Evolutionary conservation across 2,797 vertebrate species (phyloP), one percentile per base, ranked within the genome.

Genomic region (Loris lydekkerianus): DNA sequence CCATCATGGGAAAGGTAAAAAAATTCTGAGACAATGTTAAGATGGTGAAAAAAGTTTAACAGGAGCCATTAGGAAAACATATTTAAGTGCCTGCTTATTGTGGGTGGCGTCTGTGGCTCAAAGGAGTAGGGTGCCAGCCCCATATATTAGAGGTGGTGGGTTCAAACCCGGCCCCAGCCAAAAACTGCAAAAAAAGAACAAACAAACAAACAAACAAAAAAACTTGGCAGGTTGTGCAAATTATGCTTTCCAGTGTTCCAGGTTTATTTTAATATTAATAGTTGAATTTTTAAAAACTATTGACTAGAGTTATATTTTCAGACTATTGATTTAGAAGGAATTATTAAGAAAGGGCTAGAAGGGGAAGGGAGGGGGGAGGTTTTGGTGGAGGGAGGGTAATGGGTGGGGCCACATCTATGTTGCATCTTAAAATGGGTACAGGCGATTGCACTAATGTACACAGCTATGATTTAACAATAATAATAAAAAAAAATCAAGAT

Each of bases 181-280:
- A 49, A 49, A 49, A 49, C 46, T 49, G 46, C 46, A 49, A 49
- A 49, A 49, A 11, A 49, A 2, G 13, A 49, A 49, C 40, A 49
- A 49, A 49, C 46, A 11, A 49, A 11, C 10, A 40, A 40, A 40
- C 40, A 40, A 40, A 34, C n/a, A 34, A 34, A 34, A 34, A 92
- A 87, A 80, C 21, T 72, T 70, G 80, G 80, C 21, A 56, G 78
- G 34, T 17, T 70, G 20, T 87, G 27, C 18, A 89, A 89, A 94
- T 77, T 60, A 88, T 65, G 56, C 2, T 90, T 83, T 89, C 46
- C 1, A 3, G 65, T 70, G 31, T 73, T 70, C 49, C 21, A 7
- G 7, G 58, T 46, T 85, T 65, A 92, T 87, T 86, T 96, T 60
- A 75, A 61, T 72, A 86, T 95, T 60, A 80, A 61, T 72, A 88